Percentiles rank a stretch among this genome's conserved stretches.
These are phyloP conservation scores for Toxotes chatareus DNA, from an alignment of 2,113 vertebrate genomes.

Conservation along the genomic window DNA sequence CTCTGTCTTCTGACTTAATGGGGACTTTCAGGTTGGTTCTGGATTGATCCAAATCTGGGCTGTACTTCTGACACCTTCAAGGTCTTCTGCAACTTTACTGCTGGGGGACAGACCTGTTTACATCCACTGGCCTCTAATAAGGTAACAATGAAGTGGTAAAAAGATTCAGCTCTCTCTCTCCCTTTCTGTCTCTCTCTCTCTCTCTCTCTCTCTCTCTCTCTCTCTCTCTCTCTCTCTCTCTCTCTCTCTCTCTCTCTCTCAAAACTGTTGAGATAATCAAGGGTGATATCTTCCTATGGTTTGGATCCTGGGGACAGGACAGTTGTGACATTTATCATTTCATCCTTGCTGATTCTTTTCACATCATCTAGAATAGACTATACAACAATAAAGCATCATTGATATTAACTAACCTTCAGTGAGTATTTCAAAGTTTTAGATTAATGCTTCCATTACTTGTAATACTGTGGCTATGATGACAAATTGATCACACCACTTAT, in stretches of 20 bases:
- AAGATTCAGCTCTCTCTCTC: background rate
- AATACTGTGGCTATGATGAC: background rate
- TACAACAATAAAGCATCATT: no score
- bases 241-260: no score
- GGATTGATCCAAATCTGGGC: slow-evolving; percentile 98
- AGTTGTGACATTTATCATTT: no score
- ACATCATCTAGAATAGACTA: no score
- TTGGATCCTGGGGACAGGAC: background rate
- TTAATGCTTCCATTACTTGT: no score
- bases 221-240: no score
- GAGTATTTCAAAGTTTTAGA: no score
- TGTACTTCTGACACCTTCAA: slow-evolving; percentile 96
- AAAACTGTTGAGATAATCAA: background rate
- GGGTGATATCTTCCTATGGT: no score
- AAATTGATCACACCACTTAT: background rate
- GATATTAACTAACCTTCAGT: no score
- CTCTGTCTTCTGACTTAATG: slow-evolving; percentile 11
- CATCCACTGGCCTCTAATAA: slow-evolving; percentile 89
- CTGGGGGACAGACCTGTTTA: slow-evolving; percentile 97
- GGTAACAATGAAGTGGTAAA: slow-evolving; percentile 77
- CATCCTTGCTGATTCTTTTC: no score
- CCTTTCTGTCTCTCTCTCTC: no score
- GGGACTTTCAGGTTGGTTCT: slow-evolving; percentile 90
- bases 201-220: no score
- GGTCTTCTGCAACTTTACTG: slow-evolving; percentile 98